Base-by-base conservation (phyloP, 1,140 invertebrate species). In the Harlomillsia oculata region DNA sequence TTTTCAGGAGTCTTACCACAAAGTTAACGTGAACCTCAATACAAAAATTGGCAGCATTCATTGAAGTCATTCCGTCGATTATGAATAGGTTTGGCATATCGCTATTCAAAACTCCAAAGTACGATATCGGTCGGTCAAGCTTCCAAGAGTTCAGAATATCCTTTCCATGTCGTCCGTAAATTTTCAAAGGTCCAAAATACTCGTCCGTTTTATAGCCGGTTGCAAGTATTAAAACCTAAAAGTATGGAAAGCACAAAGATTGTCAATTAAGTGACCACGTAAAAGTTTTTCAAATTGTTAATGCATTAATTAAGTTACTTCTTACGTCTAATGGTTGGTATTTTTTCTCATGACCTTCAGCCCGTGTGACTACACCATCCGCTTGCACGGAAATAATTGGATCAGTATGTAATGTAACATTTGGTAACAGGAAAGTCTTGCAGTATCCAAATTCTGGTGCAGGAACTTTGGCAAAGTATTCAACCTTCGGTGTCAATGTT, bases 171-270 rank as follows among this genome's bases (percentile, higher is more conserved):
- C 41, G 53, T 16, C 45, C 60, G 18, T 26, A 39, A 13, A 62
- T 50, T 49, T 53, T 30, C 51, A 62, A 50, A 26, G 54, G 54
- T 2, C 36, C 34, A 28, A 56, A 62, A 26, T 44, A 62, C 3
- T 57, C 55, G 21, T 56, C 49, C 11, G 54, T 39, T 29, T 30
- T 32, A 57, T 37, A 62, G 8, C 60, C 60, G 34, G 60, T 62
- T 0, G 49, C 54, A 9, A 62, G 37, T 18, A 62, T 57, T 3
- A 62, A 18, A n/a, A 57, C 53, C 60, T 62, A 32, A 9, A 54
- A 32, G 20, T n/a, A n/a, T n/a, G n/a, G n/a, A n/a, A 40, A 30
- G 49, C 16, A 28, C 9, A 39, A 25, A 25, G 41, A 23, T 1
- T 13, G 6, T 21, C 18, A 39, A 2, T 1, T 2, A 4, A 43